Base-by-base conservation (phyloP, 1,140 invertebrate species). In the Oreohelix idahoensis region DNA sequence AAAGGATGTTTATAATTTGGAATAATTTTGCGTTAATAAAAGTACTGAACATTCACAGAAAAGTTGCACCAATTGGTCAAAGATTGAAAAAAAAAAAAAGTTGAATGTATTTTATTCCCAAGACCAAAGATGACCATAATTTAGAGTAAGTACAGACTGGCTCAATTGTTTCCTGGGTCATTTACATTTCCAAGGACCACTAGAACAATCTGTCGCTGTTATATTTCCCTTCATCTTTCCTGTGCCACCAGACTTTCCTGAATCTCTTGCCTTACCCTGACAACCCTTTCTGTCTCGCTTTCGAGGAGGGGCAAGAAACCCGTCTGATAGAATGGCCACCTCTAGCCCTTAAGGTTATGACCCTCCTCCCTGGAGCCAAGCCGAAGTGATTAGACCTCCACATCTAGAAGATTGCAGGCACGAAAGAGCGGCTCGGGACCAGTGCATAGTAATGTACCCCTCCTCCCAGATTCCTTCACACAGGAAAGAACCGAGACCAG, bases 401-500 rank as follows among this genome's bases (percentile, higher is more conserved):
- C 38, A 66, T 66, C 29, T 11, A 66, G 17, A 29, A 58, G 29
- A 23, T 32, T 66, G 63, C 17, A 29, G n/a, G 11, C 63, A 66
- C 53, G 15, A 58, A 10, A 58, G 5, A 32, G 63, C n/a, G 11
- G 32, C 2, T n/a, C 5, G 5, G 42, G 45, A 15, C 39, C 15
- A 23, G 45, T n/a, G 38, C 71, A 42, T 45, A n/a, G 38, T 42
- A 73, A 42, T 39, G 42, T 10, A 42, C 49, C 45, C 13, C 32
- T 32, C 45, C 45, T 66, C 45, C 13, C 11, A 20, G 29, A 79
- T 79, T 79, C 77, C 77, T 35, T 17, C 77, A 66, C 77, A 66
- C 53, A 32, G 36, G 29, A 51, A 11, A 23, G 32, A 53, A 29
- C 53, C 13, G 36, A 1, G 32, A 13, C 77, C 63, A n/a, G 51